These are phyloP conservation scores for Oncorhynchus mykiss DNA, from an alignment of 2,113 vertebrate genomes.

Conservation along the genomic window DNA sequence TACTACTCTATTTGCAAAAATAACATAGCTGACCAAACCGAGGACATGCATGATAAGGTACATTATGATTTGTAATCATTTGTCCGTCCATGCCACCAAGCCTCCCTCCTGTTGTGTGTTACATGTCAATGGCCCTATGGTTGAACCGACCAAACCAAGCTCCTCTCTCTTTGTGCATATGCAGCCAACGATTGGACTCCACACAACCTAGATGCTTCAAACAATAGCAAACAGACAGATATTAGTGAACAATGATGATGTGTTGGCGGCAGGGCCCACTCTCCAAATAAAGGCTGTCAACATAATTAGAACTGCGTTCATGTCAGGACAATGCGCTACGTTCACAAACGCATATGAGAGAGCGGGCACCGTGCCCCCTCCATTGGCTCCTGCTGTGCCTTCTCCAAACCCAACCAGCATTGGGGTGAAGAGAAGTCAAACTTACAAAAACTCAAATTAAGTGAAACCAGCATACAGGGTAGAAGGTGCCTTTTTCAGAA, in stretches of 20 bases:
- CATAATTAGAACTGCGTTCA: slow-evolving; percentile 49
- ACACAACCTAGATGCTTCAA: slow-evolving; percentile 39
- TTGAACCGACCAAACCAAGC: not conserved
- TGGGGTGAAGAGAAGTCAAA: not conserved
- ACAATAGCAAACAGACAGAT: slow-evolving; percentile 53
- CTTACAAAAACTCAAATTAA: not conserved
- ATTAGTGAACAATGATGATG: slow-evolving; percentile 59
- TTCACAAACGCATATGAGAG: slow-evolving; percentile 15
- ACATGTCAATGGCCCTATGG: slow-evolving; percentile 1
- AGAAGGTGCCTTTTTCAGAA: not conserved
- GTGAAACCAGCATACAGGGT: not conserved
- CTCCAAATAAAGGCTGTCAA: slow-evolving; percentile 56
- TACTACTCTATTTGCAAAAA: not conserved
- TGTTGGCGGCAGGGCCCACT: slow-evolving; percentile 47
- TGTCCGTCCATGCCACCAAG: not conserved
- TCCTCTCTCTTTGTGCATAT: slow-evolving; percentile 23
- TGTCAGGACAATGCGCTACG: slow-evolving; percentile 32
- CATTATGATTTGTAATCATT: slow-evolving; percentile 11
- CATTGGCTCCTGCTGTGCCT: slow-evolving; percentile 29
- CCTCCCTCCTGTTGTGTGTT: not conserved
- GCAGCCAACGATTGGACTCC: slow-evolving; percentile 35
- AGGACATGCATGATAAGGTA: slow-evolving; percentile 15
- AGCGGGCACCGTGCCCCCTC: not conserved
- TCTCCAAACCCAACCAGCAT: not conserved
- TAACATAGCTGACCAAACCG: not conserved